Evolutionary conservation across 2,797 vertebrate species (phyloP), one percentile per base, ranked within the genome.

Genomic region (Eremophila alpestris): DNA sequence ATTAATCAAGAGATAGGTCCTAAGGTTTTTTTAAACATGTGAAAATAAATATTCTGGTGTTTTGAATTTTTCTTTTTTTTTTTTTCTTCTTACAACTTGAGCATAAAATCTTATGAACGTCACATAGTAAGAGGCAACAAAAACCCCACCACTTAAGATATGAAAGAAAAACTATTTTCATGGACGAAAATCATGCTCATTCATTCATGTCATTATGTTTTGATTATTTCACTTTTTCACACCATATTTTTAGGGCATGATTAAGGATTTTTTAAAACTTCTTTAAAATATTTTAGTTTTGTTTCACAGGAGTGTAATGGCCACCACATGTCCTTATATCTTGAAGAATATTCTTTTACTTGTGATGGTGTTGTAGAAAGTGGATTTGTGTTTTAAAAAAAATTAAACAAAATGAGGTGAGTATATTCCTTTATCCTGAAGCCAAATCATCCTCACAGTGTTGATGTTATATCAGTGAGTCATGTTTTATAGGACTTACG

Each of bases 131-230:
- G 13, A 79, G 7, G 27, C 84, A 81, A 65, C 16, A 48, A 89
- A 73, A 56, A 12, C 1, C 0, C 0, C 40, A 36, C 16, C 52
- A 16, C 4, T 40, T 79, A 64, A 58, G 55, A 74, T 29, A 27
- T 51, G 12, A 54, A 74, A 62, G 26, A 2, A 65, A 56, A 60
- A 41, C 2, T 46, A 5, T 52, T 65, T 54, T 58, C 30, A 48
- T 58, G 40, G 7, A 62, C 21, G n/a, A 71, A 80, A 64, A 6
- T 24, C 5, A 34, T 36, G 4, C 16, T 74, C 32, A 64, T 45
- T 43, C 41, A 43, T 43, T 43, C 41, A 43, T 73, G 11, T 43
- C 4, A 16, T 60, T 49, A 12, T 0, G 0, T 52, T 65, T 69
- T 26, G 15, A 62, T 52, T 7, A 59, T 34, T 38, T 58, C n/a